Conservation (phyloP, 2,113 vertebrate species). For the Bolborhynchus lineola region DNA sequence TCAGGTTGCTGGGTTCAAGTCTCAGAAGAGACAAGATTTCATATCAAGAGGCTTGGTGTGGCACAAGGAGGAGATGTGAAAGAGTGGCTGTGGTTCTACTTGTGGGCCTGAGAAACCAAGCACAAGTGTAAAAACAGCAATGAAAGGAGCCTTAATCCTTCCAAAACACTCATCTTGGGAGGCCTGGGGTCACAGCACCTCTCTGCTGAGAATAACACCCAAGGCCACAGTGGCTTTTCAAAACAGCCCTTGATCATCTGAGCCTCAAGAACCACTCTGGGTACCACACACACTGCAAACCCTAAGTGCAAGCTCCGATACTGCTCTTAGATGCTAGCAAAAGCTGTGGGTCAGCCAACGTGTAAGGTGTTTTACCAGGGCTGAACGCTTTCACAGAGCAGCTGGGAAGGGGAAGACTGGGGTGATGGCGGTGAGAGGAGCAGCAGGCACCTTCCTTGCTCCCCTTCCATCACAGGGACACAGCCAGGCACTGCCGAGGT, state of each 20-base stretch:
- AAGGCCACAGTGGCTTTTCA: neutral
- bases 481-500: neutral
- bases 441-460: neutral
- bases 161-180: neutral
- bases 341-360: neutral
- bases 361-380: neutral
- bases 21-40: neutral
- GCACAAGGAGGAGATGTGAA: neutral
- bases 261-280: neutral
- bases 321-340: neutral
- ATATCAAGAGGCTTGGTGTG: neutral
- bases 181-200: neutral
- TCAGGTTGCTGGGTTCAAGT: neutral
- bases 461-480: neutral
- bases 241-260: neutral
- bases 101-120: neutral
- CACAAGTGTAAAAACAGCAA: neutral
- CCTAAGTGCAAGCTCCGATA: neutral
- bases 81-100: neutral
- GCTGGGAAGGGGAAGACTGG: neutral
- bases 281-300: rapidly evolving
- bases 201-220: neutral
- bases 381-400: neutral
- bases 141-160: neutral
- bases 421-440: neutral